Evolutionary conservation across 2,113 vertebrate species (phyloP), one percentile per base, ranked within the genome.

Genomic region (Albula glossodonta): DNA sequence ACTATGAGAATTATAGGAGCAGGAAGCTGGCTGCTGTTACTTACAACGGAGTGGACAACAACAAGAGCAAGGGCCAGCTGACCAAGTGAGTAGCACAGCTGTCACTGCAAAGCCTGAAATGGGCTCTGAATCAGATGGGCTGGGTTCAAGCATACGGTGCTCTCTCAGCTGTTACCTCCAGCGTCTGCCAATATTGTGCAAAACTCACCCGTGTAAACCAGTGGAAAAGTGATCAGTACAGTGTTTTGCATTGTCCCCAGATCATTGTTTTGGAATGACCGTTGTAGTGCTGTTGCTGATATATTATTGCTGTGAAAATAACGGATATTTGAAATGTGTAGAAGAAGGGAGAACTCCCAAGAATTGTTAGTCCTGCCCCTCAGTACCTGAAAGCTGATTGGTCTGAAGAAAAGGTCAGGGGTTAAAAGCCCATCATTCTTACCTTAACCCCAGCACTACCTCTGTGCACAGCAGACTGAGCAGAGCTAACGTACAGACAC

Each of bases 1-100:
- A 99, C 92, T 99, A 99, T 84, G 98, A 99, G 92, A 99, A 99
- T 95, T 99, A 99, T 92, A 96, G 98, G 90, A 99, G 98, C 96
- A 96, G 97, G 94, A 99, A 99, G 89, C 94, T 99, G 88, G 98
- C 98, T 3, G 98, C 98, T 41, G 98, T 99, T 93, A 99, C 98
- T 86, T 99, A 98, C 88, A 99, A 99, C 0, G 98, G 98, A 56
- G 96, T 98, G 77, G 98, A 99, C 92, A 99, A 99, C 95, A 99
- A 99, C 94, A 96, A 98, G 93, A 96, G 93, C 87, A 99, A 98
- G 94, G 97, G 97, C 63, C 98, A 99, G 83, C 95, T 98, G 92
- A 98, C 98, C 86, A 99, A 99, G 98, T 99, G 94, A 95, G 98
- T 96, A 52, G 57, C 10, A 79, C 13, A 50, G 78, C 8, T 41